Evolutionary conservation across 1,140 invertebrate species (phyloP).

Genomic region (Drosophila ironensis): DNA sequence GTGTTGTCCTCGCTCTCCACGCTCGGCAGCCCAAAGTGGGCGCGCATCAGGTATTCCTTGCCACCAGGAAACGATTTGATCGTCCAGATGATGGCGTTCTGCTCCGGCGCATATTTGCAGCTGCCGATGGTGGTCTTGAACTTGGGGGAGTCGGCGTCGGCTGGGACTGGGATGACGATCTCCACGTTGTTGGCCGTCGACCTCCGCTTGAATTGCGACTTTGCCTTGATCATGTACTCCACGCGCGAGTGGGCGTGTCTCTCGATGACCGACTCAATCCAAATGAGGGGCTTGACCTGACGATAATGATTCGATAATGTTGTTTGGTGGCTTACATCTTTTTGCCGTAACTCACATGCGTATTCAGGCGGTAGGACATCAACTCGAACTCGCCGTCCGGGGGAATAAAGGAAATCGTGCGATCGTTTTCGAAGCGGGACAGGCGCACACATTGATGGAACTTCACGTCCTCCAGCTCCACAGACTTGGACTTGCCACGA

Average conservation of each 20-base stretch:
- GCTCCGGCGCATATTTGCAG: conserved; percentile 98
- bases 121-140: conserved; percentile 99
- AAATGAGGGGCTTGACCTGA: conserved; percentile 97
- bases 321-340: background rate
- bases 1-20: conserved; percentile 95
- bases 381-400: conserved; percentile 99
- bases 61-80: conserved; percentile 99
- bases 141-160: conserved; percentile 99
- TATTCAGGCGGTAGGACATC: conserved; percentile 99
- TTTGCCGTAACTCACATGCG: conserved; percentile 87
- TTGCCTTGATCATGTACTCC: conserved; percentile 99
- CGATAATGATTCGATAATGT: background rate
- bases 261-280: conserved; percentile 99
- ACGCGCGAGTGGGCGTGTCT: conserved; percentile 98
- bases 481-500: conserved; percentile 98
- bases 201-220: conserved; percentile 98
- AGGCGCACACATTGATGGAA: conserved; percentile 99
- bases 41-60: conserved; percentile 99
- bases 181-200: conserved; percentile 99
- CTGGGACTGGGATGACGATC: conserved; percentile 99
- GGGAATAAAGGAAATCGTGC: conserved; percentile 99
- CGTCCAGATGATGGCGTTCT: conserved; percentile 99
- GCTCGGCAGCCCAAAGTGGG: conserved; percentile 99
- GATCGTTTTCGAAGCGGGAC: conserved; percentile 98
- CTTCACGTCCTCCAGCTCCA: conserved; percentile 99